These are phyloP conservation scores for Campoletis raptor DNA, from an alignment of 2,888 invertebrate species.

Conservation along the genomic window DNA sequence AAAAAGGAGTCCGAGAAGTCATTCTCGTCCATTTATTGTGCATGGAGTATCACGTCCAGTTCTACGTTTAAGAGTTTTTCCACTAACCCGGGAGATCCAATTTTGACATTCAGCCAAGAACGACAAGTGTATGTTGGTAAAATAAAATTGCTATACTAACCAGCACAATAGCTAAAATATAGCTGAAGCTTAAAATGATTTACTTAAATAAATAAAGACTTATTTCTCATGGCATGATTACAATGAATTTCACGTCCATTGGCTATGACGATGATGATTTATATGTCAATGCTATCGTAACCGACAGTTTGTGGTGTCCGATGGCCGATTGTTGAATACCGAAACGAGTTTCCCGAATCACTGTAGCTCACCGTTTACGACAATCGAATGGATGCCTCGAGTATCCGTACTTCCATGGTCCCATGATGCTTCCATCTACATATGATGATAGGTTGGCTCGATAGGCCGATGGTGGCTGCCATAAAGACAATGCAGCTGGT, in stretches of 20 bases:
- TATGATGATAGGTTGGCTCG: conserved; percentile 10
- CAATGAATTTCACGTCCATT: background rate
- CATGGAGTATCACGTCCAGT: conserved; percentile 14
- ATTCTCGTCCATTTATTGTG: conserved; percentile 6
- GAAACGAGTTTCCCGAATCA: conserved; percentile 34
- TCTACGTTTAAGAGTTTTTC: background rate
- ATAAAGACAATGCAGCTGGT: conserved; percentile 65
- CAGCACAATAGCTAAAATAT: background rate
- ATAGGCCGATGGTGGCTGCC: conserved; percentile 44
- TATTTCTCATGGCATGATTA: background rate
- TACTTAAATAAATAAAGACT: background rate
- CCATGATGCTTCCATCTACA: conserved; percentile 3
- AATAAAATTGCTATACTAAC: background rate
- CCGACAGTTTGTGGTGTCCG: conserved; percentile 20
- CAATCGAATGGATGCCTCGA: conserved; percentile 40
- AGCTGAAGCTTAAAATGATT: background rate
- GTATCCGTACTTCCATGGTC: background rate
- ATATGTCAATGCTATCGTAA: conserved; percentile 8
- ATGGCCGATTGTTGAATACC: conserved; percentile 33
- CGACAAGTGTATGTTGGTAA: background rate
- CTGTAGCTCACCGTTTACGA: conserved; percentile 36
- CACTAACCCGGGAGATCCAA: conserved; percentile 4
- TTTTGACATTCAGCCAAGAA: conserved; percentile 5
- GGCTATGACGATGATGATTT: background rate
- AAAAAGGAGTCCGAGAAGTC: background rate